Evolutionary conservation across 2,888 invertebrate genomes (phyloP), one percentile per base, ranked within the genome.

Genomic region (Epirrita christyi): DNA sequence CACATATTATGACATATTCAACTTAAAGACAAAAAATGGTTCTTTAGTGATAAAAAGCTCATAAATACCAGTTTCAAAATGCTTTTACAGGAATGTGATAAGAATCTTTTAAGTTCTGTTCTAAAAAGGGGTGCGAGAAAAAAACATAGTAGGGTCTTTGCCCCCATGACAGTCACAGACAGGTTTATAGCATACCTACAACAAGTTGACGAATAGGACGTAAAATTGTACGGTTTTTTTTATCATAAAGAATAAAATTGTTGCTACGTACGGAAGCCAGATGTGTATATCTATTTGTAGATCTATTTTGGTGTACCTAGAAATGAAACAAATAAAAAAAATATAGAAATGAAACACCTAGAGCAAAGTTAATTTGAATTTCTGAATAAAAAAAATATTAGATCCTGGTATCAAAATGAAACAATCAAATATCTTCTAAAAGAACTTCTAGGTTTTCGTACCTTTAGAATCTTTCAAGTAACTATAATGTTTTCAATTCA

Each of bases 131-230:
- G 85, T 85, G 81, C 72, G 69, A 76, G 76, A 72, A 70, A 73
- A 79, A 81, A 78, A 65, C 75, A 73, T 70, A 78, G 59, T 74
- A 70, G 73, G 83, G 84, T 86, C 80, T 77, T 80, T 85, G 85
- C 77, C 75, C 82, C 71, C 81, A 74, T 83, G 83, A 85, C 79
- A 82, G 74, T 76, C 77, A 70, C 75, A 80, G 79, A 77, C 78
- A 82, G 83, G 86, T 89, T 85, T 88, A 87, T 86, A 83, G 79
- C 78, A 70, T 77, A 21, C 21, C 21, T 21, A 83, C 77, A 80
- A 82, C 81, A 83, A 77, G 82, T 81, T 87, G 86, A 88, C 83
- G 84, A 81, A 86, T 83, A 79, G 78, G 72, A 75, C 71, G 76
- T 79, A 75, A 76, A 83, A 78, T 70, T 72, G 71, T 69, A 73